Base-by-base conservation (phyloP, 2,797 vertebrate genomes). In the Myripristis murdjan region DNA sequence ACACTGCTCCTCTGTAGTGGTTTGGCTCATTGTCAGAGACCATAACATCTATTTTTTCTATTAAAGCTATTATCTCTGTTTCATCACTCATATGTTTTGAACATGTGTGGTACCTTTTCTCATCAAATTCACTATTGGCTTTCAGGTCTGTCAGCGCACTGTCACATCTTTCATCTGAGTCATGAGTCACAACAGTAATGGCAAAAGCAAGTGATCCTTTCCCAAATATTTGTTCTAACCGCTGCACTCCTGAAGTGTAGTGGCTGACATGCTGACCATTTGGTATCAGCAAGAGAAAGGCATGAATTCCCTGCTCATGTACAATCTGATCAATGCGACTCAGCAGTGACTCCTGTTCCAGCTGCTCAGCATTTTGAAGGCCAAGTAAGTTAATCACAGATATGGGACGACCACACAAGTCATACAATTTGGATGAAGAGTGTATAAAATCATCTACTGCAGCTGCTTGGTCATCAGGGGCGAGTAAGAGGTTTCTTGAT, bases 251-350 rank as follows among this genome's bases (percentile, higher is more conserved):
- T 47, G 15, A 5, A 0, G 0, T 20, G 16, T 92, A 89, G 18
- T 78, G 72, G n/a, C 37, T 51, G 0, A 31, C 63, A 46, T 86
- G 82, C 39, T 46, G 73, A 6, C 77, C 81, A 72, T 87, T 44
- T 55, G 83, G 79, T 10, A 85, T 26, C 14, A 92, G 86, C 24
- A 94, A 57, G 63, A 93, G 37, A 70, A 94, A 81, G 51, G 75
- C 86, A 1, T 90, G 77, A 31, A 88, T 59, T 24, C 58, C 67
- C 0, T 76, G 41, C 33, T 35, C 33, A 35, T 35, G 33, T 9
- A 35, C 33, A 35, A 35, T 35, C 33, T 35, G 33, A 35, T 9
- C 33, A 35, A 35, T 35, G 33, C 11, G 33, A 35, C 10, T 35
- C 2, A 5, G 31, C 33, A 35, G 2, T 8, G 33, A 35, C 33